Base-by-base conservation (phyloP, 92 coral and sea anemone species). In the Pocillopora grandis region DNA sequence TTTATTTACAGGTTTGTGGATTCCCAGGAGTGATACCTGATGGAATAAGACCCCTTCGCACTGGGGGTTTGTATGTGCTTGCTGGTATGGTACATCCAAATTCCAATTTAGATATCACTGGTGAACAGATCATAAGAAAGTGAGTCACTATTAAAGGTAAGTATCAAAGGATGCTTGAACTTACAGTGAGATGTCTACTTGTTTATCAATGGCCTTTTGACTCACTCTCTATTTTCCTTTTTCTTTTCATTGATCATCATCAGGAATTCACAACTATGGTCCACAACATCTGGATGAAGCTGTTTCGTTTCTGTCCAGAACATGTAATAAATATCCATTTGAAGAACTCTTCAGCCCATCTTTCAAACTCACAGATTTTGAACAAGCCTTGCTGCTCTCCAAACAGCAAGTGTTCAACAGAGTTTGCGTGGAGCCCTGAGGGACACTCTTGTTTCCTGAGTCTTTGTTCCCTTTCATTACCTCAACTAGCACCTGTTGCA, bases 31-130 rank as follows among this genome's bases (percentile, higher is more conserved):
- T 94, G 55, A 74, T 96, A 33, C 82, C 81, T 76, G 96, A 96
- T 56, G 99, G 99, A 62, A 79, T 96, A 33, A 89, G 83, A 36
- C 89, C 90, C 11, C 84, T 96, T 9, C 87, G 94, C 27, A 90
- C 93, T 3, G 99, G 99, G 0, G 99, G 99, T 1, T 80, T 85
- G 10, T 96, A 96, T 66, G 85, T 94, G 23, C 86, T 92, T 58
- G 89, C 92, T 72, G 99, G 99, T 12, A 90, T 96, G 96, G 99
- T 96, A 3, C 99, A 96, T 90, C 99, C 99, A 52, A 95, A 92
- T 83, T 88, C 93, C 76, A 81, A 85, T 67, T 92, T 96, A 58
- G 88, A 90, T 83, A 21, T 94, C 35, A 96, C 99, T 16, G 99
- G 88, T 5, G 96, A 96, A 55, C 99, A 96, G 85, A 90, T 96